Evolutionary conservation across 2,797 vertebrate species (phyloP).

Genomic region (Cygnus olor): DNA sequence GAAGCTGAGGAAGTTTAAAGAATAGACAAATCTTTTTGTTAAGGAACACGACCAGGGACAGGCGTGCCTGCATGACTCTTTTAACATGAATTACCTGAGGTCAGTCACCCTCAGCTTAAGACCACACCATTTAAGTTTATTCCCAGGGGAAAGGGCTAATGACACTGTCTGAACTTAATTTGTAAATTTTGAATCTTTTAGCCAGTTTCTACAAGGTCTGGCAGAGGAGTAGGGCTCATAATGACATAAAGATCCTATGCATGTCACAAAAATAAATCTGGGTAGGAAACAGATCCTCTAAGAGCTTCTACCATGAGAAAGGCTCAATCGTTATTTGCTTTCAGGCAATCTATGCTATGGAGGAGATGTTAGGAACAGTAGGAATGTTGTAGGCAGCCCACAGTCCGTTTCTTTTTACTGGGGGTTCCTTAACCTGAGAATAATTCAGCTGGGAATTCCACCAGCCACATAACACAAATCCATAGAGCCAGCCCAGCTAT

Average conservation of each 20-base stretch:
- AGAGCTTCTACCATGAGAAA: neutral
- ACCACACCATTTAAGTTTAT: neutral
- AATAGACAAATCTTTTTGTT: neutral
- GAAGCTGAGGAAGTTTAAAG: neutral
- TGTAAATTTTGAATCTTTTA: neutral
- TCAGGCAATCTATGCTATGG: neutral
- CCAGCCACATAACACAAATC: neutral
- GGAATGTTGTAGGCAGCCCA: neutral
- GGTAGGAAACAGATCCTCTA: rapidly evolving
- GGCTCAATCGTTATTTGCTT: neutral
- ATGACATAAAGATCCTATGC: neutral
- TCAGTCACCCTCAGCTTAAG: neutral
- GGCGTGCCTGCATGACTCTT: neutral
- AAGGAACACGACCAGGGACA: neutral
- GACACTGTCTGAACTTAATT: neutral
- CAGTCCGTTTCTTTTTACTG: neutral
- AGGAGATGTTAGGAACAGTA: neutral
- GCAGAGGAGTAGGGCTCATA: neutral
- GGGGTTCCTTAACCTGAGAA: neutral
- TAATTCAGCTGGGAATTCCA: neutral
- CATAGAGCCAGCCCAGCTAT: neutral
- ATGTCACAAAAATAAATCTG: neutral
- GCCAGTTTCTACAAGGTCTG: neutral
- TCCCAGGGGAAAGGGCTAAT: slow-evolving; percentile 12
- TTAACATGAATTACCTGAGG: neutral